A percentile compares a stretch with the other conserved stretches of the same genome.
phyloP scores from a whole-genome alignment of 2,113 vertebrate species.

The Catharus fuscescens region DNA sequence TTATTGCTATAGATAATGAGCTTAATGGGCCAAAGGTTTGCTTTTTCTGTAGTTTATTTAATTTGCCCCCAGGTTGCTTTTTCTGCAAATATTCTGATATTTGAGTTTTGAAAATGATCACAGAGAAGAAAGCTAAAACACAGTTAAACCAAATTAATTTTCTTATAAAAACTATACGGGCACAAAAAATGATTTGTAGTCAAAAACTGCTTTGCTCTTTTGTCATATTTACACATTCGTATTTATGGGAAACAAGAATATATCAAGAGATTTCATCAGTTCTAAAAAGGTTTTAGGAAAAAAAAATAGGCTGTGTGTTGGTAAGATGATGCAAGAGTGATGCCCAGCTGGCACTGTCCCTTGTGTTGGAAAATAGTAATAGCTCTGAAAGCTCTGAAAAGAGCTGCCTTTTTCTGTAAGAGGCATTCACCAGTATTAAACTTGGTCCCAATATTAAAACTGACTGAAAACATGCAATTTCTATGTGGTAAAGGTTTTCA shows the following conservation, averaged over 20 bases:
- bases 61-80: neutral
- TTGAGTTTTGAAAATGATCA: neutral
- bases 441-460: neutral
- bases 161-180: neutral
- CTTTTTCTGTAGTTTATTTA: neutral
- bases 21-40: neutral
- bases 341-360: neutral
- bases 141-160: neutral
- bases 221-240: neutral
- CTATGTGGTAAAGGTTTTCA: neutral
- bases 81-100: neutral
- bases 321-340: neutral
- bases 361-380: neutral
- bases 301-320: neutral
- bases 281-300: neutral
- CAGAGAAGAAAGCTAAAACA: neutral
- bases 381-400: neutral
- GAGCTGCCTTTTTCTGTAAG: neutral
- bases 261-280: neutral
- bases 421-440: neutral
- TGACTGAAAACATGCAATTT: neutral
- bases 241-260: neutral
- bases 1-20: neutral
- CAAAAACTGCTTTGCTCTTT: neutral
- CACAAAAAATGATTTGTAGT: neutral